Evolutionary conservation across 35 echinoderm and acorn worm species (phyloP).

Genomic region (Nesometra sesokonis): DNA sequence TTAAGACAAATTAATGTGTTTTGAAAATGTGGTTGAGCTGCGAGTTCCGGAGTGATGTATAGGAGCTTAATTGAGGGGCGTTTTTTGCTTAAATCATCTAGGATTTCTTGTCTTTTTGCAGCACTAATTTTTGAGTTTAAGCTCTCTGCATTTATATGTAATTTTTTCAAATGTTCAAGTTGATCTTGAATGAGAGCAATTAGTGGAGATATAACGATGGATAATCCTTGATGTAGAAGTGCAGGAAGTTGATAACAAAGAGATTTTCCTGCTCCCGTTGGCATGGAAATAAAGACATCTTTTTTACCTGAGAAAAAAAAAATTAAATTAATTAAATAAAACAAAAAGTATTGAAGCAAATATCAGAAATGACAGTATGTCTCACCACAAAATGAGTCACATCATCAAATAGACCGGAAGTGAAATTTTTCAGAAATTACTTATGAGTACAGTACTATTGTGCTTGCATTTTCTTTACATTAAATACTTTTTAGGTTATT

Average conservation of each 20-base stretch:
- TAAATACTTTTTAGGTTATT: too few relatives aligned
- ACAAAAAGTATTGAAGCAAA: too few relatives aligned
- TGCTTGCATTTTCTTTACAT: too few relatives aligned
- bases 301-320: conserved; percentile 35
- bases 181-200: conserved; percentile 97
- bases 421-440: too few relatives aligned
- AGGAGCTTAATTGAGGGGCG: conserved; percentile 58
- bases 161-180: conserved; percentile 62
- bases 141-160: conserved; percentile 48
- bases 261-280: conserved; percentile 95
- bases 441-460: too few relatives aligned
- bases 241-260: conserved; percentile 95
- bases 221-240: conserved; percentile 45
- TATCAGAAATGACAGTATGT: too few relatives aligned
- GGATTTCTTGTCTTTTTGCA: conserved; percentile 47
- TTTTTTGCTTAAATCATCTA: conserved; percentile 47
- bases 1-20: not conserved
- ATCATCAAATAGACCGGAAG: too few relatives aligned
- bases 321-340: not conserved
- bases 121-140: conserved; percentile 79
- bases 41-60: conserved; percentile 94
- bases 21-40: conserved; percentile 51
- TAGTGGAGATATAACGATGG: conserved; percentile 80
- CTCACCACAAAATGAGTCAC: too few relatives aligned
- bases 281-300: conserved; percentile 94